Conservation (phyloP, 2,888 invertebrate species). For the Lampropteryx suffumata region DNA sequence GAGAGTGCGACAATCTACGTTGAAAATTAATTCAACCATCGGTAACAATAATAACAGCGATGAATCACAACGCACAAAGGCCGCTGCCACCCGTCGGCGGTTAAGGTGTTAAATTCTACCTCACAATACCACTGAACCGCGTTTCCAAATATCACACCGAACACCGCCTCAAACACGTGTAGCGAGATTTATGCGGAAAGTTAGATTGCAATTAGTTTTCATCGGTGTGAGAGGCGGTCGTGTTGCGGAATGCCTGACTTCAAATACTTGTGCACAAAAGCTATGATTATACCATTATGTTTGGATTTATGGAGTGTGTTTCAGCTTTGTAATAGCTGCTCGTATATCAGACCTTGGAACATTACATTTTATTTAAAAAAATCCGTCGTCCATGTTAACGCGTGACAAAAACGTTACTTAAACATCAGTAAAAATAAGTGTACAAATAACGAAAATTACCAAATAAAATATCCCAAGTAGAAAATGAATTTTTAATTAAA, state of each 20-base stretch:
- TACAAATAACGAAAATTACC: too few species aligned
- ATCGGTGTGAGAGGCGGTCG: conserved; percentile 40
- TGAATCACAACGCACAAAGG: conserved; percentile 74
- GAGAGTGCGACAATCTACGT: conserved; percentile 56
- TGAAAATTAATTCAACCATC: conserved; percentile 74
- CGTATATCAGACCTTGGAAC: conserved; percentile 10
- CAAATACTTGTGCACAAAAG: conserved; percentile 32
- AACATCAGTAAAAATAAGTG: too few species aligned
- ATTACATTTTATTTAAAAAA: background rate
- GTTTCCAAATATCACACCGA: conserved; percentile 53
- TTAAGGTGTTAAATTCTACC: conserved; percentile 71
- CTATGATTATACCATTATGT: conserved; percentile 32
- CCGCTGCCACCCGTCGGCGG: conserved; percentile 42
- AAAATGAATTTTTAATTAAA: too few species aligned
- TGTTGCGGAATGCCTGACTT: conserved; percentile 31
- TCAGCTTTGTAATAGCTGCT: conserved; percentile 23
- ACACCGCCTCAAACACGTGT: conserved; percentile 50
- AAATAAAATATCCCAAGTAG: too few species aligned
- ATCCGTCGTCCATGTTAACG: too few species aligned
- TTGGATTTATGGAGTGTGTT: conserved; percentile 33
- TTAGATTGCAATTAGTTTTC: conserved; percentile 73
- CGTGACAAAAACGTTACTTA: too few species aligned
- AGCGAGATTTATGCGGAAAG: conserved; percentile 69
- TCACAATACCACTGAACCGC: conserved; percentile 54
- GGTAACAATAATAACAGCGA: conserved; percentile 70